Conservation (phyloP, 2,797 vertebrate species). For the Limnodromus scolopaceus region DNA sequence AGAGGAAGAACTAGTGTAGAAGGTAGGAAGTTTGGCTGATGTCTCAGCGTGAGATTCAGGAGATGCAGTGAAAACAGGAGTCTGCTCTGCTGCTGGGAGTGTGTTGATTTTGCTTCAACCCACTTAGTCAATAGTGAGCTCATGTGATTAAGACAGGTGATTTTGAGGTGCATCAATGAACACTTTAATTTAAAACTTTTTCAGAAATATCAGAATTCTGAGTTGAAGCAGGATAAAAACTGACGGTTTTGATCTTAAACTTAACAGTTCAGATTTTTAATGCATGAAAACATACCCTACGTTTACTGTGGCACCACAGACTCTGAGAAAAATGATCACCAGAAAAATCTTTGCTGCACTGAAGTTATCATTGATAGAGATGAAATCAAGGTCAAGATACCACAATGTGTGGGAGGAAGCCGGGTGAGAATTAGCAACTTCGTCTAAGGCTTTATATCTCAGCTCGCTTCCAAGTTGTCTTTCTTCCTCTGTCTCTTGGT, state of each 20-base stretch:
- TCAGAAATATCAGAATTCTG: background rate
- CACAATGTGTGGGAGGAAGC: conserved; percentile 45
- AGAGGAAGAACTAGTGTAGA: background rate
- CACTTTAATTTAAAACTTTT: background rate
- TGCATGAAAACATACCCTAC: background rate
- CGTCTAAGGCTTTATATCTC: conserved; percentile 23
- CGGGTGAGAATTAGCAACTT: conserved; percentile 56
- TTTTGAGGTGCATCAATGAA: background rate
- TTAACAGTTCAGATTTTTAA: background rate
- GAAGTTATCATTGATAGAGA: conserved; percentile 51
- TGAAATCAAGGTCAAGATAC: conserved; percentile 61
- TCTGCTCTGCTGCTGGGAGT: background rate
- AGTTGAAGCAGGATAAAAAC: background rate
- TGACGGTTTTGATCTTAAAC: background rate
- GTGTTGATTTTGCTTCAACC: background rate
- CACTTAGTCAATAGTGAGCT: background rate
- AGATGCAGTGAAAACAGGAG: background rate
- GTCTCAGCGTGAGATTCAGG: background rate
- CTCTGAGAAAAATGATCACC: background rate
- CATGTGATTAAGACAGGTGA: background rate
- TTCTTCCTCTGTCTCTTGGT: conserved; percentile 24
- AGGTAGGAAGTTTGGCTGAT: background rate
- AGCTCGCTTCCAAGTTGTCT: conserved; percentile 5
- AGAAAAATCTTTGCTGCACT: conserved; percentile 22
- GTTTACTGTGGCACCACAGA: background rate